Percentiles rank a stretch among this genome's conserved stretches.
phyloP scores from a whole-genome alignment of 2,113 vertebrate species.

The Tachycineta bicolor region DNA sequence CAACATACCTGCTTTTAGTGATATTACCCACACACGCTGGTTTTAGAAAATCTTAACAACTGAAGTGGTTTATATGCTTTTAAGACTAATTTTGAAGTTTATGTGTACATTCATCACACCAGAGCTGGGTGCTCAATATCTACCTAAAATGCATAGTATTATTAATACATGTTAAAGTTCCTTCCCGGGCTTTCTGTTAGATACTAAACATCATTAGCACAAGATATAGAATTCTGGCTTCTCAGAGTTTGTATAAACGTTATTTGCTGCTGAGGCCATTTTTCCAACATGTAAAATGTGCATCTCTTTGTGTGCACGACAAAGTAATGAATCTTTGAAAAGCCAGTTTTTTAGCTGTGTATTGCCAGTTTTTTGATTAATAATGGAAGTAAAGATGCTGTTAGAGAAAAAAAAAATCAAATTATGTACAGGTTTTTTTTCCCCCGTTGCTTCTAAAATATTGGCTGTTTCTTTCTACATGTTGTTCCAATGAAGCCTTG shows the following conservation, averaged over 20 bases:
- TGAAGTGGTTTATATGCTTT: conserved; percentile 84
- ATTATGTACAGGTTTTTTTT: background rate
- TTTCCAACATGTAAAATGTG: background rate
- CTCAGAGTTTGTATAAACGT: background rate
- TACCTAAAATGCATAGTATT: conserved; percentile 45
- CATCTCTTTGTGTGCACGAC: background rate
- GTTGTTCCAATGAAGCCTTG: conserved; percentile 44
- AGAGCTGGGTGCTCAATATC: conserved; percentile 33
- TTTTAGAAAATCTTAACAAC: conserved; percentile 80
- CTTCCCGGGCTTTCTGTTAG: conserved; percentile 28
- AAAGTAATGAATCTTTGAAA: conserved; percentile 31
- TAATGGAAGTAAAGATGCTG: conserved; percentile 22
- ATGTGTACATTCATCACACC: conserved; percentile 77
- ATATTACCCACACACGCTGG: conserved; percentile 76
- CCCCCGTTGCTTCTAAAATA: conserved; percentile 22
- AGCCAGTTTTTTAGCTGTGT: background rate
- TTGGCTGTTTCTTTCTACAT: conserved; percentile 28
- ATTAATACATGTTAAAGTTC: conserved; percentile 40
- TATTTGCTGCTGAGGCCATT: conserved; percentile 23
- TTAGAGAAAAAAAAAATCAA: background rate
- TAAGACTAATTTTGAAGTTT: conserved; percentile 82
- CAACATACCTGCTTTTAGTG: conserved; percentile 85
- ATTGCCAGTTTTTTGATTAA: conserved; percentile 29
- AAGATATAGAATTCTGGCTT: conserved; percentile 4
- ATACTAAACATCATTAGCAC: conserved; percentile 56